These are phyloP conservation scores for Hylaea fasciaria DNA, from an alignment of 2,888 invertebrate genomes.

Conservation along the genomic window DNA sequence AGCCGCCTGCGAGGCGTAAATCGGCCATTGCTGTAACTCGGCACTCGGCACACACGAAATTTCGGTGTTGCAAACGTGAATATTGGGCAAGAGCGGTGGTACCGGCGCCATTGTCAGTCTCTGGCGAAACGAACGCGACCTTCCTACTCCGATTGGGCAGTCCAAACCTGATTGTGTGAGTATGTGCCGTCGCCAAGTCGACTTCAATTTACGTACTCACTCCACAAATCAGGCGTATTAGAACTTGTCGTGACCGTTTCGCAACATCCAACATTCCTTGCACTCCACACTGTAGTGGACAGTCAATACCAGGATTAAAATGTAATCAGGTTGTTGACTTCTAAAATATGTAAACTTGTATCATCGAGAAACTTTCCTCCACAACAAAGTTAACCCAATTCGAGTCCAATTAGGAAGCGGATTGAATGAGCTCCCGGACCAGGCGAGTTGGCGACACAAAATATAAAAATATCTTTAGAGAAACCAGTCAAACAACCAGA, in stretches of 20 bases:
- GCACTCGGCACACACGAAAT: constrained; percentile 80
- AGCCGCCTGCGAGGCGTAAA: constrained; percentile 51
- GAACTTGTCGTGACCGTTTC: constrained; percentile 28
- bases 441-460: constrained; percentile 16
- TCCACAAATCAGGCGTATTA: constrained; percentile 36
- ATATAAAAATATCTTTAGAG: constrained; percentile 28
- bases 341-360: neutral
- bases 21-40: constrained; percentile 71
- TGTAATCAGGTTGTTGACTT: neutral
- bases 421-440: constrained; percentile 12
- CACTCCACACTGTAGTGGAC: no score
- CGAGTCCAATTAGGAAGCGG: constrained; percentile 20
- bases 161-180: constrained; percentile 73
- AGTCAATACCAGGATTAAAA: no score
- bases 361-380: neutral
- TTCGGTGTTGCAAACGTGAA: constrained; percentile 79
- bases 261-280: constrained; percentile 14
- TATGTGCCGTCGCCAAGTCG: constrained; percentile 49
- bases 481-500: constrained; percentile 36
- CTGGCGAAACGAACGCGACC: constrained; percentile 80
- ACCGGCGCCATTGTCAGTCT: constrained; percentile 77
- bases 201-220: constrained; percentile 48
- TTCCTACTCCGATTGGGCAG: constrained; percentile 78
- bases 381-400: constrained; percentile 25
- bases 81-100: constrained; percentile 72